A percentile compares a stretch with the other conserved stretches of the same genome.
Conservation (phyloP, 2,113 vertebrate genomes). For the Nanorana parkeri region DNA sequence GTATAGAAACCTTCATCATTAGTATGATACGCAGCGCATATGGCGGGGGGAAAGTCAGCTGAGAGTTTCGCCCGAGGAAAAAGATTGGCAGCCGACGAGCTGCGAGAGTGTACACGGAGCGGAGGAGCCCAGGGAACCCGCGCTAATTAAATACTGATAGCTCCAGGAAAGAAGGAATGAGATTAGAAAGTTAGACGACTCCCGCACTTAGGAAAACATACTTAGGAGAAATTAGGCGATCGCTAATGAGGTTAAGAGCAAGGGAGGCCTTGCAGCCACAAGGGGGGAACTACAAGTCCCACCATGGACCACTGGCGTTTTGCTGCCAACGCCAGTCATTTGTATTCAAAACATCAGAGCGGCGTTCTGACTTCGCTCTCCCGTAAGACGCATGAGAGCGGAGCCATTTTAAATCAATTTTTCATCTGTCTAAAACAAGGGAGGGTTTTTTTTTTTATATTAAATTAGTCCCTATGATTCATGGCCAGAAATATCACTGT, state of each 20-base stretch:
- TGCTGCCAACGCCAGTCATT: too few relatives aligned
- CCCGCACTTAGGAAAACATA: constrained; percentile 5
- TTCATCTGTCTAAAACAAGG: too few relatives aligned
- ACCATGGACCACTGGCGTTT: too few relatives aligned
- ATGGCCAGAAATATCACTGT: too few relatives aligned
- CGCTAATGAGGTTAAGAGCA: not conserved
- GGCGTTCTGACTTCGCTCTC: too few relatives aligned
- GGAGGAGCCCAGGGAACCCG: not conserved
- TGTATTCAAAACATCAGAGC: too few relatives aligned
- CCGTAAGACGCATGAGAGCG: too few relatives aligned
- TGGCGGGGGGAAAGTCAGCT: constrained; percentile 26
- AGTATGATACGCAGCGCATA: constrained; percentile 30
- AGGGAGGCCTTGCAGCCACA: too few relatives aligned
- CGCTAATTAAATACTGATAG: constrained; percentile 42
- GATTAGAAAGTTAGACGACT: constrained; percentile 7
- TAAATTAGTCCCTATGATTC: too few relatives aligned
- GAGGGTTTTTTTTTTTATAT: too few relatives aligned
- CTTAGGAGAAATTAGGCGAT: constrained; percentile 21
- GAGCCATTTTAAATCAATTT: too few relatives aligned
- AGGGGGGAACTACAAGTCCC: too few relatives aligned
- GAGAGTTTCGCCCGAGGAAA: constrained; percentile 29
- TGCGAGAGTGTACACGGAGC: not conserved
- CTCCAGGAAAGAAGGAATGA: constrained; percentile 33
- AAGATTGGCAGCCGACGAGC: constrained; percentile 25
- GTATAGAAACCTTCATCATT: constrained; percentile 27